These are phyloP conservation scores for Papilio elwesi DNA, from an alignment of 2,888 invertebrate species.

Conservation along the genomic window DNA sequence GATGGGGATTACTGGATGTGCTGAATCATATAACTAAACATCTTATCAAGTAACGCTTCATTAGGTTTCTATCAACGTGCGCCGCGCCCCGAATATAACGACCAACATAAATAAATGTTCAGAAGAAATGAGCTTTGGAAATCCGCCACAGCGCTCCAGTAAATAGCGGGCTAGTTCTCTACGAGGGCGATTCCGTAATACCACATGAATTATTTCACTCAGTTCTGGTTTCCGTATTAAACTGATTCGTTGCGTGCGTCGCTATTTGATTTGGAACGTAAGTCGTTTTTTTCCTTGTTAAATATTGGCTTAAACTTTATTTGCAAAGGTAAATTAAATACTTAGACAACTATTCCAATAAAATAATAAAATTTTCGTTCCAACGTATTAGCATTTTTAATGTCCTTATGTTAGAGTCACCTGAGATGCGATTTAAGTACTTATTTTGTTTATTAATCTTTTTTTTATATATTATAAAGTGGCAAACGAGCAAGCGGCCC, in stretches of 20 bases:
- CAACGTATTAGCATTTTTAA: too few species aligned
- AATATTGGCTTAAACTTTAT: not conserved
- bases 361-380: too few species aligned
- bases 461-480: too few species aligned
- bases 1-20: slow-evolving; percentile 21
- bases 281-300: not conserved
- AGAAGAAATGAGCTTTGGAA: slow-evolving; percentile 51
- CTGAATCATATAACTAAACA: slow-evolving; percentile 22
- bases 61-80: slow-evolving; percentile 50
- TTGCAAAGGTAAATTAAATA: not conserved
- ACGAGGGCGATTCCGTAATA: slow-evolving; percentile 42
- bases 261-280: not conserved
- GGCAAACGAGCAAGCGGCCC: too few species aligned
- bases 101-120: slow-evolving; percentile 51
- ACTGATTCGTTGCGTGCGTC: not conserved
- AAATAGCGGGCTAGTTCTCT: slow-evolving; percentile 42
- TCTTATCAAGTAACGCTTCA: slow-evolving; percentile 47
- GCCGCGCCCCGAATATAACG: slow-evolving; percentile 48
- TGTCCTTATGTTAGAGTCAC: too few species aligned
- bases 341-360: too few species aligned
- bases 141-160: slow-evolving; percentile 45
- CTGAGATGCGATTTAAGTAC: not conserved
- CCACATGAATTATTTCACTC: slow-evolving; percentile 52
- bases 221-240: slow-evolving; percentile 33
- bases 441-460: not conserved